phyloP scores from a whole-genome alignment of 2,113 vertebrate species.

The Arvicanthis niloticus region DNA sequence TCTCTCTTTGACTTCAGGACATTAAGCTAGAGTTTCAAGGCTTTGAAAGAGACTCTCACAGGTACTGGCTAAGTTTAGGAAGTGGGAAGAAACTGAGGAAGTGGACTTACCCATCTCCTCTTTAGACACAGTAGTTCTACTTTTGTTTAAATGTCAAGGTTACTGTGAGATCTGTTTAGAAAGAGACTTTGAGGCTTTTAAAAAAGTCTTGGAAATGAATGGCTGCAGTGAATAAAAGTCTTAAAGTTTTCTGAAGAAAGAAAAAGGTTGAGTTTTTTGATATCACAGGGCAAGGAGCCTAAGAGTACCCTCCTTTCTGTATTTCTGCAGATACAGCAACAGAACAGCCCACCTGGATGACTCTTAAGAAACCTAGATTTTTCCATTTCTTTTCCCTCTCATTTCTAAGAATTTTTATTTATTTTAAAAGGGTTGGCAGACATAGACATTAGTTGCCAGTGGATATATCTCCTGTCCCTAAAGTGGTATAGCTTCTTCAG shows the following conservation, averaged over 20 bases:
- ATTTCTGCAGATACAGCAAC: background rate
- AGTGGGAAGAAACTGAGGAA: constrained; percentile 47
- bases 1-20: background rate
- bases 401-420: background rate
- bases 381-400: background rate
- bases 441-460: background rate
- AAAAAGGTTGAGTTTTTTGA: constrained; percentile 12
- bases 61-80: constrained; percentile 17
- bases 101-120: background rate
- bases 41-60: constrained; percentile 50
- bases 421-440: constrained; percentile 1
- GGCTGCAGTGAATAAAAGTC: constrained; percentile 2
- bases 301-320: background rate
- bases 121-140: constrained; percentile 8
- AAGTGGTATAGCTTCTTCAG: background rate
- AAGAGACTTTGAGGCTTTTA: constrained; percentile 18
- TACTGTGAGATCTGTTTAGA: constrained; percentile 51
- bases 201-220: background rate
- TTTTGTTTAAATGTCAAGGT: constrained; percentile 55
- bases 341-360: background rate
- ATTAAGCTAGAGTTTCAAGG: background rate
- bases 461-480: background rate
- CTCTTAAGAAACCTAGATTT: background rate
- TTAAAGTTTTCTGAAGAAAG: constrained; percentile 44
- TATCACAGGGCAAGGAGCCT: background rate